A percentile compares a stretch with the other conserved stretches of the same genome.
Evolutionary conservation across 2,888 invertebrate species (phyloP).

Genomic region (Tenodera sinensis): DNA sequence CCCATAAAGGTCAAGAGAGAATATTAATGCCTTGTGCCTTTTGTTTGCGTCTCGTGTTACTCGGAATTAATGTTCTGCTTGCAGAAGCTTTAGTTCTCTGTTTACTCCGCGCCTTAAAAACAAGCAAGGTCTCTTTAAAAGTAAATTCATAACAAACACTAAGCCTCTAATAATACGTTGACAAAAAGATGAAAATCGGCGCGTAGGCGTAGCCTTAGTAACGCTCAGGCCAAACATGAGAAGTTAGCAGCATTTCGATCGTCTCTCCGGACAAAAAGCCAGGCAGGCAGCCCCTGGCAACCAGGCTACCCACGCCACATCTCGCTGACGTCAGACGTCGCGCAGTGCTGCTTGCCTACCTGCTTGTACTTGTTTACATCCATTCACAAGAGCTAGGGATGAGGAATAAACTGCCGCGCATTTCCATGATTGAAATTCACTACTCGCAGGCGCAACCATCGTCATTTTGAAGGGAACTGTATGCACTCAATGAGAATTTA

Average conservation of each 20-base stretch:
- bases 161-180: neutral
- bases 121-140: neutral
- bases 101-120: neutral
- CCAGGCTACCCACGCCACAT: neutral
- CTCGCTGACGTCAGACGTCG: slow-evolving; percentile 1
- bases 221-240: too few relatives aligned
- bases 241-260: neutral
- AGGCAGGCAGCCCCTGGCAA: neutral
- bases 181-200: neutral
- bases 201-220: neutral
- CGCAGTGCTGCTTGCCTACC: neutral
- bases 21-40: too few relatives aligned
- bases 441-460: neutral
- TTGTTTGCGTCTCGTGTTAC: too few relatives aligned
- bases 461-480: too few relatives aligned
- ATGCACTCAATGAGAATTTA: neutral
- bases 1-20: too few relatives aligned
- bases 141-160: neutral
- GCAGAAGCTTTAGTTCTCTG: neutral
- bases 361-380: neutral
- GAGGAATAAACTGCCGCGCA: neutral
- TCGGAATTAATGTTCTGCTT: too few relatives aligned
- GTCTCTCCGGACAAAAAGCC: neutral
- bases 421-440: neutral
- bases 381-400: neutral